Conservation (phyloP, 2,113 vertebrate genomes). For the Saguinus imperator region DNA sequence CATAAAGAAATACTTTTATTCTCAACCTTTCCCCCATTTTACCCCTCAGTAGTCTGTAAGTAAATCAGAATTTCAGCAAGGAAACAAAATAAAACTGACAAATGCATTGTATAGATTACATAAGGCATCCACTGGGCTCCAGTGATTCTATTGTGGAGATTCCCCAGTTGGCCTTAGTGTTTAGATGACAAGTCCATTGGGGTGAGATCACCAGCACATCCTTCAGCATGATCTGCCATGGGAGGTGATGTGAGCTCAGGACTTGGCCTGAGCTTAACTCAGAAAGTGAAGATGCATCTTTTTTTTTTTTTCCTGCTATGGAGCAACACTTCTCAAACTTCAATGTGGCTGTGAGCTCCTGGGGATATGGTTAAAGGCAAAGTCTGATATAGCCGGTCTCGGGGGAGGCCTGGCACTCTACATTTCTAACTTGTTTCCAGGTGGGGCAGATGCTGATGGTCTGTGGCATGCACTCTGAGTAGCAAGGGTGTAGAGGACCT, state of each 20-base stretch:
- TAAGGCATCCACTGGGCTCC: background rate
- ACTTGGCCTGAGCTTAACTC: background rate
- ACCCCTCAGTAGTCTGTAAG: background rate
- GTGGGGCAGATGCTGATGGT: background rate
- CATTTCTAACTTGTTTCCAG: background rate
- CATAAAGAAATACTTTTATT: background rate
- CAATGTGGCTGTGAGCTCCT: background rate
- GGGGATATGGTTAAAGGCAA: background rate
- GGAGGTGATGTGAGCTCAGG: background rate
- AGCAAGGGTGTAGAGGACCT: background rate
- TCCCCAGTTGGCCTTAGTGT: rapidly evolving
- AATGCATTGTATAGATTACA: background rate
- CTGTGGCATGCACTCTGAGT: background rate
- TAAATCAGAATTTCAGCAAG: background rate
- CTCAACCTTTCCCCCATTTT: background rate
- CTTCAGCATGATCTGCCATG: background rate
- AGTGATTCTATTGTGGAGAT: background rate
- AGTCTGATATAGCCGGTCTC: background rate
- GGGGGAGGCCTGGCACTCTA: background rate
- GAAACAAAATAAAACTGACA: background rate
- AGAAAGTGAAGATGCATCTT: background rate
- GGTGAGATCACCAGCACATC: background rate
- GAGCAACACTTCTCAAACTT: background rate
- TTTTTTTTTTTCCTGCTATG: background rate
- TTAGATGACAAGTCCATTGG: background rate